Conservation (phyloP, 1,140 invertebrate genomes). For the Anagrus nilaparvatae region DNA sequence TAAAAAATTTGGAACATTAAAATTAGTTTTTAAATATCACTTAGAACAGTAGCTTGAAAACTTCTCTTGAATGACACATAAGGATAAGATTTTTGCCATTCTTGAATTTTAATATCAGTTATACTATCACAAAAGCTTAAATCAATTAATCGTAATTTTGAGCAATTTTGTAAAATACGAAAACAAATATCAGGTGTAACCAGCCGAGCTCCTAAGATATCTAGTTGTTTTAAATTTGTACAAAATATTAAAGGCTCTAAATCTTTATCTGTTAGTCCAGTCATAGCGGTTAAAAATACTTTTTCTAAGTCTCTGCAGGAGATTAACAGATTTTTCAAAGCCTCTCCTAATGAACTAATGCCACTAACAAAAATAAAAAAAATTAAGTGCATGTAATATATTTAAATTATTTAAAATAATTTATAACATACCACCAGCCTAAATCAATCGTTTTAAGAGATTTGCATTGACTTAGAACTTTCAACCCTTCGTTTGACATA, state of each 20-base stretch:
- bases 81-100: conserved; percentile 51
- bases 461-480: conserved; percentile 54
- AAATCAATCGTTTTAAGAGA: conserved; percentile 75
- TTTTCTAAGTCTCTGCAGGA: conserved; percentile 60
- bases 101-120: conserved; percentile 52
- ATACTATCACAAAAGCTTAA: conserved; percentile 79
- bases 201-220: conserved; percentile 68
- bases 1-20: no score
- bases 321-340: conserved; percentile 40
- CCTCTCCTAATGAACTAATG: conserved; percentile 41
- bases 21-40: not conserved
- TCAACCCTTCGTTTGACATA: conserved; percentile 59
- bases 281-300: conserved; percentile 64
- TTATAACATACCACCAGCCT: conserved; percentile 71
- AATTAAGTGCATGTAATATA: not conserved
- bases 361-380: conserved; percentile 27
- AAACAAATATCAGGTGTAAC: conserved; percentile 61
- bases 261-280: conserved; percentile 68
- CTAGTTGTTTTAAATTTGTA: conserved; percentile 61
- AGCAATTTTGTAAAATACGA: conserved; percentile 42
- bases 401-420: conserved; percentile 1
- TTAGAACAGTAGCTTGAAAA: conserved; percentile 27
- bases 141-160: conserved; percentile 64
- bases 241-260: conserved; percentile 58
- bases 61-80: conserved; percentile 52